phyloP scores from a whole-genome alignment of 2,797 vertebrate genomes.

The Phoeniculus purpureus region DNA sequence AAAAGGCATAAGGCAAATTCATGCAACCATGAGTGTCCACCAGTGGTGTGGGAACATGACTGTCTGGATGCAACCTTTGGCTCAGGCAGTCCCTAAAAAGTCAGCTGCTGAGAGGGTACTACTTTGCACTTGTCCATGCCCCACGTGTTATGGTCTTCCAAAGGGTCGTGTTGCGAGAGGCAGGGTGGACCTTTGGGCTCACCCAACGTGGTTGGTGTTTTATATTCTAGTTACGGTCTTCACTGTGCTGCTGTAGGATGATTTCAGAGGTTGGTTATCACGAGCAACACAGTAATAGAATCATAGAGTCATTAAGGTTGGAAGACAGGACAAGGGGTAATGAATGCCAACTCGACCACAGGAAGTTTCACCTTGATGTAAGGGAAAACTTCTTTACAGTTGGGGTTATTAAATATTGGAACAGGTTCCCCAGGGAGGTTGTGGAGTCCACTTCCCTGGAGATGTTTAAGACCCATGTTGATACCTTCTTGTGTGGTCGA shows the following conservation, averaged over 20 bases:
- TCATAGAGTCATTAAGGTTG: too few species aligned
- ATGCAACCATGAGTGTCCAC: background rate
- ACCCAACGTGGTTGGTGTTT: background rate
- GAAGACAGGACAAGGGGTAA: too few species aligned
- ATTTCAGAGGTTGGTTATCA: background rate
- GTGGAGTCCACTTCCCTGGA: too few species aligned
- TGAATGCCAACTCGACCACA: too few species aligned
- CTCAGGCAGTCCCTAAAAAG: background rate
- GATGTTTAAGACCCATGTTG: too few species aligned
- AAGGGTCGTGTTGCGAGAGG: background rate
- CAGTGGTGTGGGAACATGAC: background rate
- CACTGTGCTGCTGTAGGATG: background rate
- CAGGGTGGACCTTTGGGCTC: background rate
- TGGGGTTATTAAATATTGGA: too few species aligned
- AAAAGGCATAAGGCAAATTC: background rate
- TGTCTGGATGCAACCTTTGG: background rate
- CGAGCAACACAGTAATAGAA: background rate
- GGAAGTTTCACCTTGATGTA: too few species aligned
- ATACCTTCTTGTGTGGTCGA: too few species aligned
- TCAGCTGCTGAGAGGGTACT: background rate
- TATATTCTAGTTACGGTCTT: background rate
- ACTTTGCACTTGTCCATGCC: background rate
- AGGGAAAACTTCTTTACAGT: too few species aligned
- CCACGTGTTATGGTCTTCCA: background rate
- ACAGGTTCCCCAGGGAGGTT: too few species aligned